Percentiles rank a stretch among this genome's conserved stretches.
These are phyloP conservation scores for Cyphomyrus discorhynchus DNA, from an alignment of 2,113 vertebrate genomes.

Conservation along the genomic window DNA sequence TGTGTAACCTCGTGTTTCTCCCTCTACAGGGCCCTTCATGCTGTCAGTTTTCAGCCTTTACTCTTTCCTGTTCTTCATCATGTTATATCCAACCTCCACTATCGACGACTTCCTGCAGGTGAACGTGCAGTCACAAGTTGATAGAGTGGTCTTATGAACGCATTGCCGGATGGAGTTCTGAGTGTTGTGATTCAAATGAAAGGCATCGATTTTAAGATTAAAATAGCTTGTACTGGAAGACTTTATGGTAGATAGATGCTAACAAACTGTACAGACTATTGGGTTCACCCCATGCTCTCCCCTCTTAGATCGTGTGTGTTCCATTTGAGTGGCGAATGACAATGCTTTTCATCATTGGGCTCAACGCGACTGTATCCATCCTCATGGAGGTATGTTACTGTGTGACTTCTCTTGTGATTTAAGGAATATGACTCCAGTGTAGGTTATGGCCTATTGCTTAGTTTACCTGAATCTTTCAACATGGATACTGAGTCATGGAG, in stretches of 20 bases:
- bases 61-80: conserved; percentile 71
- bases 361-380: conserved; percentile 71
- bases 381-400: conserved; percentile 78
- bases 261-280: background rate
- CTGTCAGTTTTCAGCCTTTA: conserved; percentile 50
- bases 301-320: conserved; percentile 80
- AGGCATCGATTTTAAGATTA: background rate
- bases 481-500: background rate
- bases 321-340: conserved; percentile 75
- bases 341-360: conserved; percentile 69
- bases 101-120: conserved; percentile 77
- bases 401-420: background rate
- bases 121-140: conserved; percentile 31
- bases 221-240: background rate
- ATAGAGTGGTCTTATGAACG: background rate
- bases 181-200: background rate
- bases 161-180: background rate
- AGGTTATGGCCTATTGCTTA: background rate
- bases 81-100: conserved; percentile 71
- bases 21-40: conserved; percentile 60
- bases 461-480: background rate
- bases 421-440: background rate
- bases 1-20: background rate
- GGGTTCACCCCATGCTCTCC: conserved; percentile 2
- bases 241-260: background rate